Conservation (phyloP, 2,888 invertebrate genomes). For the Herminia tarsipennalis region DNA sequence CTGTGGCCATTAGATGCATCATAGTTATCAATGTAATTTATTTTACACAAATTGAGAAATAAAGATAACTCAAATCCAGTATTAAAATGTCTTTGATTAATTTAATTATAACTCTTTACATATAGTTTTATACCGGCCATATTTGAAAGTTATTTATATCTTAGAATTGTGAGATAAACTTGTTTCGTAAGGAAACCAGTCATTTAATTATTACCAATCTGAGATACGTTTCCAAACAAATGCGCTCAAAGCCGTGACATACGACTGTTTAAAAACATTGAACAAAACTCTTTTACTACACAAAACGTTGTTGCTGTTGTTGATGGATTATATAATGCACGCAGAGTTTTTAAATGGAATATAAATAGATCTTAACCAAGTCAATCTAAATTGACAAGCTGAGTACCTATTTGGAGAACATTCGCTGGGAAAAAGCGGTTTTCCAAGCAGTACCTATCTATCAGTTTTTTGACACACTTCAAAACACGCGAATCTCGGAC, state of each 20-base stretch:
- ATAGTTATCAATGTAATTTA: constrained; percentile 13
- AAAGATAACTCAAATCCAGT: constrained; percentile 21
- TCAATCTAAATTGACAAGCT: no score
- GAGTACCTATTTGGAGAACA: no score
- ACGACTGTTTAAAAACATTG: neutral
- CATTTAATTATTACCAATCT: constrained; percentile 28
- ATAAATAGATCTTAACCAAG: no score
- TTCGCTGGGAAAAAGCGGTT: no score
- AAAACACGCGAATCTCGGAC: no score
- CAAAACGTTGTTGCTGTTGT: neutral
- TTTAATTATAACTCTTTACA: constrained; percentile 40
- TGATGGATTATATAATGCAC: no score
- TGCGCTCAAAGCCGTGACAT: neutral
- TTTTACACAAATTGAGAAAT: constrained; percentile 40
- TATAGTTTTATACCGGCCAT: constrained; percentile 26
- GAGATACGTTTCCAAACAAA: constrained; percentile 12
- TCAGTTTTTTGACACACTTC: no score
- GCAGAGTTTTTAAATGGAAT: no score
- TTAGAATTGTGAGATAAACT: constrained; percentile 31
- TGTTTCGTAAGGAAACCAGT: constrained; percentile 28
- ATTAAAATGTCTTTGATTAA: constrained; percentile 39
- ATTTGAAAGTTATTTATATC: constrained; percentile 32
- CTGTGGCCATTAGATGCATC: neutral
- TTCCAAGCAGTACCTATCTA: no score
- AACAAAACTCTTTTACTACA: constrained; percentile 1